Percentiles rank a stretch among this genome's conserved stretches.
Conservation (phyloP, 30 jellyfish, hydroid and myxozoan species). For the Chironex yamaguchii region DNA sequence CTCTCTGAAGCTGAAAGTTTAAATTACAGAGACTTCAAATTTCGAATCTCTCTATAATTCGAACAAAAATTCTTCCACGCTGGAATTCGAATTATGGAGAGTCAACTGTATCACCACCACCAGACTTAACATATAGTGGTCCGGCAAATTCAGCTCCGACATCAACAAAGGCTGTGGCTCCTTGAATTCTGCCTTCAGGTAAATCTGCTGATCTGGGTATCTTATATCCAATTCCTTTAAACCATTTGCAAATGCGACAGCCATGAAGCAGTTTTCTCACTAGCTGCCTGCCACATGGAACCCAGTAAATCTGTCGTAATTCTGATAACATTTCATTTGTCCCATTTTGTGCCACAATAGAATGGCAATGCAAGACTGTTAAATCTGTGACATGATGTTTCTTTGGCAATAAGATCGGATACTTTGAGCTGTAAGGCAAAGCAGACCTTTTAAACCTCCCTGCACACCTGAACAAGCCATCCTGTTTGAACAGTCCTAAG, state of each 20-base stretch:
- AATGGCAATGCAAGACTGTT: slow-evolving; percentile 20
- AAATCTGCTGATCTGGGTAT: slow-evolving; percentile 22
- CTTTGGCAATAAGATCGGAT: slow-evolving; percentile 26
- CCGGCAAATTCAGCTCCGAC: slow-evolving; percentile 26
- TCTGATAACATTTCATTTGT: slow-evolving; percentile 23
- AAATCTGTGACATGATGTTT: slow-evolving; percentile 7
- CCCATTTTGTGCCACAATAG: slow-evolving; percentile 8
- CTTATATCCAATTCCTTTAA: slow-evolving; percentile 5
- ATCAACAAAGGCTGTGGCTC: slow-evolving; percentile 24
- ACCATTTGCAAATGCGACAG: slow-evolving; percentile 2
- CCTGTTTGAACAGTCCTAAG: background rate
- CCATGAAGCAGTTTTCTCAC: slow-evolving; percentile 8
- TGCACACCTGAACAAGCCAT: slow-evolving; percentile 18
- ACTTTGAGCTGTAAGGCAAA: slow-evolving; percentile 2
- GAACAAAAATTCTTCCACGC: too few relatives aligned
- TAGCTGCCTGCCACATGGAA: slow-evolving; percentile 13
- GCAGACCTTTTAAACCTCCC: slow-evolving; percentile 3
- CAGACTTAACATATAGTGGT: slow-evolving; percentile 8
- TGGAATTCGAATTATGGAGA: too few relatives aligned
- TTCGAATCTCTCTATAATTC: too few relatives aligned
- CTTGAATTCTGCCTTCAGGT: slow-evolving; percentile 9
- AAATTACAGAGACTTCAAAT: too few relatives aligned
- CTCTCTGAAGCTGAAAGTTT: too few relatives aligned
- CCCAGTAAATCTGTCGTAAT: slow-evolving; percentile 28
- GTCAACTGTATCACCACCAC: too few relatives aligned